phyloP scores from a whole-genome alignment of 2,888 invertebrate genomes.

The Leistus spinibarbis region DNA sequence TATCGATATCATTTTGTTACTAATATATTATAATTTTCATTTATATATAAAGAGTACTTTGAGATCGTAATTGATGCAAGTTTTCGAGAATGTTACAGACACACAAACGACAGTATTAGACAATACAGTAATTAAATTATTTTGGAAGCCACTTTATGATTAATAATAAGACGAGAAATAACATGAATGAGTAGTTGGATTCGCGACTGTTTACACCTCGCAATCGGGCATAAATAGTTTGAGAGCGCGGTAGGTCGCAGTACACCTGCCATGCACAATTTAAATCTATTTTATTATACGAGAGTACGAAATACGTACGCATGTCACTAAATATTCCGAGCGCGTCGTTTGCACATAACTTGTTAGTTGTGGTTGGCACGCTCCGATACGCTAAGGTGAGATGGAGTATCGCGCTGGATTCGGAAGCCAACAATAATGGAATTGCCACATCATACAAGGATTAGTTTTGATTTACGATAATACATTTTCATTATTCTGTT shows the following conservation, averaged over 20 bases:
- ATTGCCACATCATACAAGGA: neutral
- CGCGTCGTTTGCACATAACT: neutral
- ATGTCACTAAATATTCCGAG: conserved; percentile 1
- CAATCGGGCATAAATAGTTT: neutral
- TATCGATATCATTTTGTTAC: no score
- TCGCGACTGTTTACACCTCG: neutral
- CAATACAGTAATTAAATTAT: neutral
- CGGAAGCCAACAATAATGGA: neutral
- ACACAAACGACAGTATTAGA: no score
- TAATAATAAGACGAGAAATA: neutral
- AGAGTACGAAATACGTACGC: neutral
- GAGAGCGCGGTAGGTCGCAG: neutral
- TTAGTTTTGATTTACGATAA: neutral
- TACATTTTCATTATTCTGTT: neutral
- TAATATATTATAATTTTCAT: no score
- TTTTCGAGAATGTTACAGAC: no score
- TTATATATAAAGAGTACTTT: no score
- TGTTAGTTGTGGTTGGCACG: neutral
- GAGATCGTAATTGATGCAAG: no score
- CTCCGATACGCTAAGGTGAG: neutral
- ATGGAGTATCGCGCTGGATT: neutral
- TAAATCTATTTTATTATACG: conserved; percentile 3
- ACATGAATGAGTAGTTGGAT: neutral
- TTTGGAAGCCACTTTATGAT: neutral
- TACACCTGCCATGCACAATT: conserved; percentile 10